Evolutionary conservation across 2,797 vertebrate genomes (phyloP), one percentile per base, ranked within the genome.

Genomic region (Myoxocephalus aenaeus): DNA sequence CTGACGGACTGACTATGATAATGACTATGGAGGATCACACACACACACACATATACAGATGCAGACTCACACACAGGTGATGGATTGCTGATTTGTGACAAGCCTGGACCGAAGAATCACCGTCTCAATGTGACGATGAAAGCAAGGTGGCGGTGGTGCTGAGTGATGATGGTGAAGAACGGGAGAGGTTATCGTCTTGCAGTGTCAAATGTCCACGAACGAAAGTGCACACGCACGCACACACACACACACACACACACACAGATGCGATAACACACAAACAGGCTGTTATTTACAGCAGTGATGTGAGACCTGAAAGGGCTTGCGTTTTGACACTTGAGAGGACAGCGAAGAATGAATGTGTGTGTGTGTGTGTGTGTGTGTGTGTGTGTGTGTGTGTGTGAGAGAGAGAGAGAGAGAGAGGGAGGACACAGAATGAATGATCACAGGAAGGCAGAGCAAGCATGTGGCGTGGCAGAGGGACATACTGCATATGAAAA

Each of bases 111-210:
- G 32, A 77, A 85, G 80, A 75, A 70, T 76, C 72, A 82, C 75
- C 7, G 79, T 86, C 80, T 84, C 58, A 62, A 71, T 82, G 74
- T 81, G 86, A 89, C 85, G 91, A 93, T 91, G 87, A 87, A 91
- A 86, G 89, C 85, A 87, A 80, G 75, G 89, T 69, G 69, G 70
- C 51, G 29, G 25, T 1, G 48, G 69, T 36, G 34, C 74, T 81
- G 86, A 86, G 82, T 75, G 86, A 90, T 91, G 91, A 83, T 83
- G 69, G 78, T 80, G 86, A 92, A 89, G 90, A 91, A 88, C 70
- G 25, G 75, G 51, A 65, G 69, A 89, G 82, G 84, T 90, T 85
- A 85, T 76, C 59, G 34, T 67, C 75, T 71, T 59, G 51, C 32
- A 2, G 80, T 80, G 86, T 86, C 82, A 84, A 80, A 86, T 40